A percentile compares a stretch with the other conserved stretches of the same genome.
Conservation (phyloP, 2,797 vertebrate genomes). For the Echiichthys vipera region DNA sequence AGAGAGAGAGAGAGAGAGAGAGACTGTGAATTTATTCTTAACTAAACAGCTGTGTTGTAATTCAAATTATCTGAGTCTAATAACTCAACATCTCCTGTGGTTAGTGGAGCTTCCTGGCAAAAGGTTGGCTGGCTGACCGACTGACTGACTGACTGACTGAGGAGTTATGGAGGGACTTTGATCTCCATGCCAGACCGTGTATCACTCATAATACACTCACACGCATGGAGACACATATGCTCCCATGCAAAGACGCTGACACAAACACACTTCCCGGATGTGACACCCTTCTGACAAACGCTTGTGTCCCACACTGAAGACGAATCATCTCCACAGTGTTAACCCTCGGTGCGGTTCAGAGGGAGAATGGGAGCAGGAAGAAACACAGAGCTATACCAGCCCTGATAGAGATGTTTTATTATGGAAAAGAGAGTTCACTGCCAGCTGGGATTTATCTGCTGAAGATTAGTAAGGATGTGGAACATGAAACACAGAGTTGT, state of each 20-base stretch:
- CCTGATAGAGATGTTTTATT: constrained; percentile 52
- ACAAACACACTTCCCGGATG: constrained; percentile 61
- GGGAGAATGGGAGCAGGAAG: constrained; percentile 10
- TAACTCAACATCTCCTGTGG: constrained; percentile 56
- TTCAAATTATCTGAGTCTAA: constrained; percentile 69
- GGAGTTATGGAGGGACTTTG: constrained; percentile 72
- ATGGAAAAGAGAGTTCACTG: constrained; percentile 42
- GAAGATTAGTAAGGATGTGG: constrained; percentile 26
- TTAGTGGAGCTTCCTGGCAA: constrained; percentile 69
- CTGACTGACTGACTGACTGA: constrained; percentile 51
- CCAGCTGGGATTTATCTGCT: constrained; percentile 56
- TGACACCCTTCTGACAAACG: constrained; percentile 47
- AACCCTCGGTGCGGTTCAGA: constrained; percentile 16
- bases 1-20: background rate
- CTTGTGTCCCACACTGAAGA: constrained; percentile 26
- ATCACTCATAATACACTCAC: constrained; percentile 67
- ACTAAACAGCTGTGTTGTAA: constrained; percentile 63
- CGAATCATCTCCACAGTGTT: constrained; percentile 26
- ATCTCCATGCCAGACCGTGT: constrained; percentile 70
- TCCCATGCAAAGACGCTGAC: constrained; percentile 56
- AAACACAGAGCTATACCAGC: background rate
- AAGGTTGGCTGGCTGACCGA: constrained; percentile 31
- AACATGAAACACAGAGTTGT: constrained; percentile 43
- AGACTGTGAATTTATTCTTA: constrained; percentile 23
- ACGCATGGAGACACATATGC: constrained; percentile 62